phyloP scores from a whole-genome alignment of 1,140 invertebrate genomes.

The Sminthurides bifidus region DNA sequence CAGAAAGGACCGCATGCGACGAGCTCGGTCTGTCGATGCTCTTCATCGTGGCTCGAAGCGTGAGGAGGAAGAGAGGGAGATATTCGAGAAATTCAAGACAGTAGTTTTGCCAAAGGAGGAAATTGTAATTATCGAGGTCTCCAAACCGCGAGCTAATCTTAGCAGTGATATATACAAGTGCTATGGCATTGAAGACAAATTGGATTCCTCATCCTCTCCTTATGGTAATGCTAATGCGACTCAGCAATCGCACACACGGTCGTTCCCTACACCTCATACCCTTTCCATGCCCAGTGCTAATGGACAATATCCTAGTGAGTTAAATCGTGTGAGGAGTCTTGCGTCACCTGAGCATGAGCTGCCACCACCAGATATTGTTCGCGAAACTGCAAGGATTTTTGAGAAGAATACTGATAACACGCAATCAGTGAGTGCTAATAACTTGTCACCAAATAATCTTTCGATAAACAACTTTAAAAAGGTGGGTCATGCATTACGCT shows the following conservation, averaged over 20 bases:
- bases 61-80: slow-evolving; percentile 28
- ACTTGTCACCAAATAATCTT: neutral
- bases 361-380: slow-evolving; percentile 29
- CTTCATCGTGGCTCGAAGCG: slow-evolving; percentile 39
- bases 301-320: slow-evolving; percentile 4
- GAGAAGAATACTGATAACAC: slow-evolving; percentile 21
- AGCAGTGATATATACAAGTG: neutral
- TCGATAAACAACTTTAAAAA: slow-evolving; percentile 9
- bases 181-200: neutral
- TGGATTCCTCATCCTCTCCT: no score
- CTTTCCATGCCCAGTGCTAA: no score
- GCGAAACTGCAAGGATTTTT: slow-evolving; percentile 31
- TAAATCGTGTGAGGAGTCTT: slow-evolving; percentile 10
- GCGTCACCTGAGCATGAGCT: slow-evolving; percentile 30
- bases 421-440: neutral
- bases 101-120: slow-evolving; percentile 37
- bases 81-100: slow-evolving; percentile 28
- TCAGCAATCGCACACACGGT: neutral
- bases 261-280: neutral
- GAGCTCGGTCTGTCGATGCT: slow-evolving; percentile 71
- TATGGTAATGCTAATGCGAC: neutral
- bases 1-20: slow-evolving; percentile 54
- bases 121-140: slow-evolving; percentile 38
- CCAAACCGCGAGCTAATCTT: slow-evolving; percentile 27
- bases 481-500: slow-evolving; percentile 27